These are phyloP conservation scores for Oenanthe melanoleuca DNA, from an alignment of 2,113 vertebrate genomes.

Conservation along the genomic window DNA sequence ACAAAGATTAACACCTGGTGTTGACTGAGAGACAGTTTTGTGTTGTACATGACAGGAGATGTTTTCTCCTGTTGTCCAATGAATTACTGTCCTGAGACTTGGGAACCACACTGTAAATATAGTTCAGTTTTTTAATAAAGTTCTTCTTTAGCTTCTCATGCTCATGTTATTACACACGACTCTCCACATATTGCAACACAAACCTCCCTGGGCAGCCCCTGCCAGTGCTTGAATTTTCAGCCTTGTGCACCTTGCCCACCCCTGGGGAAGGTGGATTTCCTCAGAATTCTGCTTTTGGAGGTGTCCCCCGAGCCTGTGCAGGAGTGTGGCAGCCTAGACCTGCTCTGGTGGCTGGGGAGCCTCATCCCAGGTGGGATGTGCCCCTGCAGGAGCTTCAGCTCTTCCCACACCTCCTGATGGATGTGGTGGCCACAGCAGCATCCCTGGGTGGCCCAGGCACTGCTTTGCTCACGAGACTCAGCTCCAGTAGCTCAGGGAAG, in stretches of 20 bases:
- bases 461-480: accelerated
- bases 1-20: too few species aligned
- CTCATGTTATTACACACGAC: too few species aligned
- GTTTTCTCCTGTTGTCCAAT: too few species aligned
- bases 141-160: too few species aligned
- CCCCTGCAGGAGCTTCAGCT: background rate
- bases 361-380: background rate
- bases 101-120: too few species aligned
- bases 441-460: accelerated
- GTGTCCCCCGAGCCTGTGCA: accelerated
- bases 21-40: too few species aligned
- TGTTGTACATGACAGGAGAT: too few species aligned
- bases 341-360: accelerated
- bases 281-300: background rate
- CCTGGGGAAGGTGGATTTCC: background rate
- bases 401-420: accelerated
- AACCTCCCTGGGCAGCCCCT: background rate
- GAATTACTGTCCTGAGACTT: too few species aligned
- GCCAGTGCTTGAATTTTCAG: background rate
- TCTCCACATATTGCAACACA: too few species aligned
- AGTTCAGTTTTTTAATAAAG: too few species aligned
- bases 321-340: background rate
- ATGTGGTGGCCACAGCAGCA: accelerated
- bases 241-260: accelerated
- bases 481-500: background rate